Conservation (phyloP, 2,888 invertebrate species). For the Hyalella azteca region DNA sequence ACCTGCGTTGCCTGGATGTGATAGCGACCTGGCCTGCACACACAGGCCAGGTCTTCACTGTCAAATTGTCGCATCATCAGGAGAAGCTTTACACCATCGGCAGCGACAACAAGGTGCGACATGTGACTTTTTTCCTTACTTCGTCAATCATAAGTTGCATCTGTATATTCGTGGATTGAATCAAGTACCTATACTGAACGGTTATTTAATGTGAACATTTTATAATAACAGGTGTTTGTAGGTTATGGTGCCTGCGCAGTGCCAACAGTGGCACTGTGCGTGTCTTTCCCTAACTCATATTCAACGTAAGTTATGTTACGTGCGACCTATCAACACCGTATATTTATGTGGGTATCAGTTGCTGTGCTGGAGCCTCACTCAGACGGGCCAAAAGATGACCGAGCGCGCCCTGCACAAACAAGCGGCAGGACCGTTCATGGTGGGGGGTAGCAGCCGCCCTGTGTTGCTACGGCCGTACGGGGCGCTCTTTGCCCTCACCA, state of each 20-base stretch:
- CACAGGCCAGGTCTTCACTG: slow-evolving; percentile 67
- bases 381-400: slow-evolving; percentile 63
- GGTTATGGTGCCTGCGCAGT: too few species aligned
- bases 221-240: too few species aligned
- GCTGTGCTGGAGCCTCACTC: slow-evolving; percentile 64
- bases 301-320: too few species aligned
- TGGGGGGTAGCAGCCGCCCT: slow-evolving; percentile 52
- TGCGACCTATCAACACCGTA: too few species aligned
- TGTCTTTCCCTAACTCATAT: too few species aligned
- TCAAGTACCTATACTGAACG: too few species aligned
- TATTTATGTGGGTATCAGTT: slow-evolving; percentile 62
- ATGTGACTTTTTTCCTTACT: slow-evolving; percentile 59
- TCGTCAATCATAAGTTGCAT: too few species aligned
- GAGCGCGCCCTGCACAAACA: slow-evolving; percentile 62
- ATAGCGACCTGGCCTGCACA: slow-evolving; percentile 68
- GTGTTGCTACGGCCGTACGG: slow-evolving; percentile 62
- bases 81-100: slow-evolving; percentile 69
- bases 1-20: slow-evolving; percentile 67
- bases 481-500: slow-evolving; percentile 65
- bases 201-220: too few species aligned
- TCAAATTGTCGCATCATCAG: slow-evolving; percentile 68
- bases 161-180: too few species aligned
- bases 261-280: too few species aligned
- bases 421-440: slow-evolving; percentile 61
- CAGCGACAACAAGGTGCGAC: slow-evolving; percentile 67